These are phyloP conservation scores for Tricholauxania praeusta DNA, from an alignment of 2,888 invertebrate genomes.

Conservation along the genomic window DNA sequence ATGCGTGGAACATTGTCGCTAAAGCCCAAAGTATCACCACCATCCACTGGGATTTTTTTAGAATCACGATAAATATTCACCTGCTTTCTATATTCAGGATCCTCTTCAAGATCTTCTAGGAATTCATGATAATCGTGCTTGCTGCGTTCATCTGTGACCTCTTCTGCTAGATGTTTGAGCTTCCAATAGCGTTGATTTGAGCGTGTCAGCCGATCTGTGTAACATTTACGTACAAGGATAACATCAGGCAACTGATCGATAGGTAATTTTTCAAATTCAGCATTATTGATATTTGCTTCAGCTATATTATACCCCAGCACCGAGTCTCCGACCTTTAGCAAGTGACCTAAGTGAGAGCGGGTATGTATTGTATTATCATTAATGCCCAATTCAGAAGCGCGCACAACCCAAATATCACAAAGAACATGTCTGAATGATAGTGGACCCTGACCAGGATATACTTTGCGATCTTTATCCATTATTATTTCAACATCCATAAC, in stretches of 20 bases:
- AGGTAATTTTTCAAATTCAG: constrained; percentile 86
- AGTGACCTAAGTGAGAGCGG: constrained; percentile 93
- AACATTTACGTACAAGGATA: constrained; percentile 93
- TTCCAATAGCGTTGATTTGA: constrained; percentile 90
- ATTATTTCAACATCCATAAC: constrained; percentile 91
- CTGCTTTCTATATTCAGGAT: constrained; percentile 87
- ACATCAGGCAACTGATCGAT: constrained; percentile 84
- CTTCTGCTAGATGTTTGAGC: constrained; percentile 85
- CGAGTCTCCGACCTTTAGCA: constrained; percentile 92
- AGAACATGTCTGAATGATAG: constrained; percentile 89
- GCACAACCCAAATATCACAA: constrained; percentile 94
- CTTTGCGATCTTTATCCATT: constrained; percentile 75
- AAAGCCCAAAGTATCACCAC: constrained; percentile 71
- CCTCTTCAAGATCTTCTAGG: constrained; percentile 97
- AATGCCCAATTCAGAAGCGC: constrained; percentile 85
- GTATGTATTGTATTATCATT: constrained; percentile 86
- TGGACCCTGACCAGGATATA: constrained; percentile 89
- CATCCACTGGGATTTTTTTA: constrained; percentile 71
- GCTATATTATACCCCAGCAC: constrained; percentile 91
- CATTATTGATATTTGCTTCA: constrained; percentile 93
- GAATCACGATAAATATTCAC: constrained; percentile 89
- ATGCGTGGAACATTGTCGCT: constrained; percentile 81
- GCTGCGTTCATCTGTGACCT: constrained; percentile 75
- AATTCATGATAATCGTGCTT: constrained; percentile 92
- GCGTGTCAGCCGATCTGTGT: constrained; percentile 78